Base-by-base conservation (phyloP, 2,113 vertebrate genomes). In the Micromys minutus region DNA sequence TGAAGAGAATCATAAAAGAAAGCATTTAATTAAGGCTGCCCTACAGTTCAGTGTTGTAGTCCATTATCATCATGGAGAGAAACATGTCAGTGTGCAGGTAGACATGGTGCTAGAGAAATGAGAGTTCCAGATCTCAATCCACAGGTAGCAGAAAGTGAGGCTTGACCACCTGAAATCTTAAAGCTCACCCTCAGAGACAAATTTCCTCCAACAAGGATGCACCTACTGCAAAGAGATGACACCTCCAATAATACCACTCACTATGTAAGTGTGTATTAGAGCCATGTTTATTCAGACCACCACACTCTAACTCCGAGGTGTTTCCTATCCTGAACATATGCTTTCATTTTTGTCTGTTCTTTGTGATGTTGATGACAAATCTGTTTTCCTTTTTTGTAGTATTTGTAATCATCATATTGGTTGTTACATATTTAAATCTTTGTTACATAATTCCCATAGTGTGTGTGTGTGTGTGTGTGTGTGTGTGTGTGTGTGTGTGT, bases 391-490 rank as follows among this genome's bases (percentile, higher is more conserved):
- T 74, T 90, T 80, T 80, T 1, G 26, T 57, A 80, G 31, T 5
- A 47, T 47, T 36, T 74, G 31, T 67, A 42, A 7, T 67, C 45
- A 87, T 72, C 24, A 57, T 50, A 67, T 83, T 67, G 39, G 79
- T 63, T 85, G 9, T 22, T 47, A 22, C 3, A 36, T 67, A 13
- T 85, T 65, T 85, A 17, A 63, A 63, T 84, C 15, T 85, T 65
- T 34, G 55, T 45, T 22, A 36, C 29, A 67, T 16, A 67, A 67
- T 67, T 67, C 36, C 16, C 65, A 67, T 67, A 36, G 24, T 77
- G 29, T 4, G 16, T 61, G 55, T 17, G 1, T 2, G 1, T 1
- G 7, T 7, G 5, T 36, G 4, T n/a, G 4, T 47, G 15, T 80
- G 36, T 57, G 34, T 75, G 39, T 5, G 5, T 24, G 50, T 24